Conservation (phyloP, 2,888 invertebrate genomes). For the Chrysolina oricalcia region DNA sequence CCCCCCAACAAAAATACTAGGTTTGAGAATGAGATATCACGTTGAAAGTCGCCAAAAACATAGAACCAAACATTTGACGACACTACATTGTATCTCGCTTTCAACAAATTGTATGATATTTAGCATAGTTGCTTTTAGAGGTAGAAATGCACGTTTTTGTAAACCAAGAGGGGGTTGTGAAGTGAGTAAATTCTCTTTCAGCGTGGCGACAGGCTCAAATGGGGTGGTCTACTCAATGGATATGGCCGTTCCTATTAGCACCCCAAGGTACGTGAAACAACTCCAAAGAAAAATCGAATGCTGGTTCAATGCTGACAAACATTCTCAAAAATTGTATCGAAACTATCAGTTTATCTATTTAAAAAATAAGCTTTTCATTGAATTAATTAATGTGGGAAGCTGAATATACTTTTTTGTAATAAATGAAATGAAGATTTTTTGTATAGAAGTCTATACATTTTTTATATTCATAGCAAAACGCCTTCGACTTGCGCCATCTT, state of each 20-base stretch:
- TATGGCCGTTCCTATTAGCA: constrained; percentile 73
- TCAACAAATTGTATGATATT: background rate
- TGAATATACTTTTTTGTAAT: too few species aligned
- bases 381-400: too few species aligned
- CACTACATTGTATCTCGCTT: background rate
- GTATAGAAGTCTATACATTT: too few species aligned
- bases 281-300: constrained; percentile 8
- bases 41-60: background rate
- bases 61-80: background rate
- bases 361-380: too few species aligned
- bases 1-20: background rate
- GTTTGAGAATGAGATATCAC: constrained; percentile 6
- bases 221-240: constrained; percentile 72
- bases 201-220: constrained; percentile 71
- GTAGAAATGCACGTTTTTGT: constrained; percentile 69
- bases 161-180: constrained; percentile 70
- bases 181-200: constrained; percentile 73
- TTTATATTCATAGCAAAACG: too few species aligned
- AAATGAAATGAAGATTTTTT: too few species aligned
- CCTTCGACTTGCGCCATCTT: too few species aligned
- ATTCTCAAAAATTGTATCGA: too few species aligned
- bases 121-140: constrained; percentile 63
- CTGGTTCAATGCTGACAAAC: constrained; percentile 6
- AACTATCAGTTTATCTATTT: too few species aligned
- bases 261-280: constrained; percentile 73